Base-by-base conservation (phyloP, 1,140 invertebrate genomes). In the Brachionus rotundiformis region DNA sequence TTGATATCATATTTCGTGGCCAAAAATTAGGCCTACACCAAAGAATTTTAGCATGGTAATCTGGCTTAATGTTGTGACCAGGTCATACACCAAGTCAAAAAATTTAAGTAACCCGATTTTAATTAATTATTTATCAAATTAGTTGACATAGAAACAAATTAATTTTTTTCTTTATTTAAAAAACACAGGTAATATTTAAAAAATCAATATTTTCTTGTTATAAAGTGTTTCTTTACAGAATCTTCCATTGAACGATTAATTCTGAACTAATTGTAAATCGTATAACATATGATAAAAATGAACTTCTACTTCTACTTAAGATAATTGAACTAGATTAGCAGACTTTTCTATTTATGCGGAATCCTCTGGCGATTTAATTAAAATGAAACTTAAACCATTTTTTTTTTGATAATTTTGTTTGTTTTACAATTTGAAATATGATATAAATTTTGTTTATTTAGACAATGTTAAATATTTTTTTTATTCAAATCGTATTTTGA, bases 131-230 rank as follows among this genome's bases (percentile, higher is more conserved):
- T 54, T 54, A 8, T 54, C 23, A n/a, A 54, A 54, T 54, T 54
- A 54, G 47, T 54, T 54, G 47, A 54, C 47, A 54, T 54, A 54
- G 47, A 54, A 54, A 54, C 47, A 54, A 54, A 54, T 54, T 54
- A 54, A 19, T 19, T 19, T 19, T 19, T 1, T 8, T 54, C 6
- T 54, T 54, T 8, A 54, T 54, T 19, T 54, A 19, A 19, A 54
- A 19, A 49, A 49, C 7, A 39, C 7, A 54, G 47, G 47, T 25
- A 25, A 16, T 54, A 54, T 54, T 54, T 8, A 54, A 54, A 54
- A 23, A 54, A 54, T 54, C 47, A 54, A 54, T 54, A 54, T 54
- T 54, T 54, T n/a, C 47, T 54, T 7, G 47, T 5, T 19, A 54
- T 16, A 19, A 23, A 54, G 47, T 16, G n/a, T 16, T 54, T 54